phyloP scores from a whole-genome alignment of 2,888 invertebrate species.

The Dioctria linearis region DNA sequence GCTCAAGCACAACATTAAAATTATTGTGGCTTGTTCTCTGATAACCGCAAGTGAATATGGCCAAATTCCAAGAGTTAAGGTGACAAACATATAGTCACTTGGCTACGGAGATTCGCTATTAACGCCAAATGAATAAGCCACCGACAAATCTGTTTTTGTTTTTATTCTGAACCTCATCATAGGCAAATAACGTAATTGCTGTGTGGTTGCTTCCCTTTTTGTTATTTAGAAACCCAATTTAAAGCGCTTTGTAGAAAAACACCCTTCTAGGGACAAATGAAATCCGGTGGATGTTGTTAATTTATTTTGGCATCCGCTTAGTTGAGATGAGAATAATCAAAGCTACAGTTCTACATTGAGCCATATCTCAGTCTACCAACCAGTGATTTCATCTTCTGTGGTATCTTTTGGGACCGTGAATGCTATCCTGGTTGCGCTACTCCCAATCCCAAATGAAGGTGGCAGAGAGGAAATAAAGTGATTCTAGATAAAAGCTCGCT shows the following conservation, averaged over 20 bases:
- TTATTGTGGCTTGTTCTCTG: conserved; percentile 48
- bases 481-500: conserved; percentile 50
- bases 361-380: conserved; percentile 16
- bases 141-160: conserved; percentile 46
- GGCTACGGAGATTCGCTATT: conserved; percentile 30
- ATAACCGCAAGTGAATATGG: conserved; percentile 42
- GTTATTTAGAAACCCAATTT: conserved; percentile 48
- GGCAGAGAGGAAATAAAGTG: conserved; percentile 44
- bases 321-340: conserved; percentile 52
- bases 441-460: background rate
- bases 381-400: conserved; percentile 45
- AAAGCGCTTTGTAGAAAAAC: conserved; percentile 38
- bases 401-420: conserved; percentile 25
- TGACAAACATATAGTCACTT: conserved; percentile 31
- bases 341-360: conserved; percentile 46
- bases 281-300: conserved; percentile 55
- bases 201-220: conserved; percentile 51
- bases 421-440: conserved; percentile 13
- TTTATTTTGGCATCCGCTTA: conserved; percentile 55
- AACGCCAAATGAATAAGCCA: conserved; percentile 43
- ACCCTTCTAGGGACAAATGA: conserved; percentile 44
- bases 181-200: conserved; percentile 53
- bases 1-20: conserved; percentile 51
- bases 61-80: conserved; percentile 51
- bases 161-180: conserved; percentile 45